Evolutionary conservation across 2,797 vertebrate genomes (phyloP).

Genomic region (Myripristis jacobus): DNA sequence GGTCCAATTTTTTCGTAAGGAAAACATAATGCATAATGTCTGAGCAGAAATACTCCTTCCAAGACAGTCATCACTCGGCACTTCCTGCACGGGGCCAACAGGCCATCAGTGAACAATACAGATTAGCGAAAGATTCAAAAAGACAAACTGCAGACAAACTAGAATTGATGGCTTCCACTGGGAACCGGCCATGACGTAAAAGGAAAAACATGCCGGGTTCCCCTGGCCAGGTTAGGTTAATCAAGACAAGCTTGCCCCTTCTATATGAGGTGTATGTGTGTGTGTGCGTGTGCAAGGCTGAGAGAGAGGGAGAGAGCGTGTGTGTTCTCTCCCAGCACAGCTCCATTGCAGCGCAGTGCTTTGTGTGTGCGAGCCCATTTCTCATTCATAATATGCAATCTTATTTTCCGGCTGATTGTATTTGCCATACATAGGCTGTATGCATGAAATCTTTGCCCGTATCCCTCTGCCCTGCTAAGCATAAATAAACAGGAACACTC

Average conservation of each 20-base stretch:
- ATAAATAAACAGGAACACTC: constrained; percentile 84
- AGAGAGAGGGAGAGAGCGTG: not conserved
- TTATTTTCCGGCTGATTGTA: constrained; percentile 80
- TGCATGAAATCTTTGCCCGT: constrained; percentile 69
- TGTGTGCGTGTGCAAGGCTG: constrained; percentile 14
- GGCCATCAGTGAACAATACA: constrained; percentile 66
- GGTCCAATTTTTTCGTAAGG: not conserved
- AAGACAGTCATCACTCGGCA: constrained; percentile 63
- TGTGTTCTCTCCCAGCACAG: constrained; percentile 15
- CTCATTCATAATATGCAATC: constrained; percentile 82
- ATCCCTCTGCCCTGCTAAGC: constrained; percentile 72
- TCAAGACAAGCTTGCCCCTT: constrained; percentile 79
- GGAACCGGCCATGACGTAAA: constrained; percentile 78
- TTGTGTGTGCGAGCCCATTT: constrained; percentile 62
- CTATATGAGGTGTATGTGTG: constrained; percentile 38
- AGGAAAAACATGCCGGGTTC: constrained; percentile 76
- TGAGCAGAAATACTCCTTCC: not conserved
- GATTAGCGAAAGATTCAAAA: constrained; percentile 71
- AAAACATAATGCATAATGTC: constrained; percentile 17
- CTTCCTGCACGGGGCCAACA: constrained; percentile 49
- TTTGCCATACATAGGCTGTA: constrained; percentile 61
- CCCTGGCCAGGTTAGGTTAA: constrained; percentile 80
- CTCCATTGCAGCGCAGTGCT: constrained; percentile 39
- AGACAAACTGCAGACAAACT: constrained; percentile 80
- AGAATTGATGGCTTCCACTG: constrained; percentile 81